Evolutionary conservation across 2,797 vertebrate genomes (phyloP), one percentile per base, ranked within the genome.

Genomic region (Ctenochaetus hawaiiensis): DNA sequence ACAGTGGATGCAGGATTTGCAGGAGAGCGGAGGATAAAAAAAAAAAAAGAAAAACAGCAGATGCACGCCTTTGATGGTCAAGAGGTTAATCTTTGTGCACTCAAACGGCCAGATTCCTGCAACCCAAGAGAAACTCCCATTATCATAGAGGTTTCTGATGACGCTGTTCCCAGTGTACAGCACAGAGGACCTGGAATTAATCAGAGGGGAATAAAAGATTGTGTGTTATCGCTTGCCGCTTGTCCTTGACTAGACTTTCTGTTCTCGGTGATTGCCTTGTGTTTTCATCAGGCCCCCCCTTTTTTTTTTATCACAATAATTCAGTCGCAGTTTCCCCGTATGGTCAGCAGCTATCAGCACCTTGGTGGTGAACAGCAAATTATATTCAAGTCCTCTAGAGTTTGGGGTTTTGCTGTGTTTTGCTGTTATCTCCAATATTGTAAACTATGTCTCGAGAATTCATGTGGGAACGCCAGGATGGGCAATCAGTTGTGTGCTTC

Each of bases 101-200:
- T 78, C 45, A 23, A 70, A 74, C 16, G 77, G 73, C 67, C 67
- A 58, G 43, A 80, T 81, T 81, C 56, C 56, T 87, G 63, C 85
- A 83, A 80, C 67, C 83, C 74, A 23, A 67, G 64, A 77, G 64
- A 86, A 86, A 87, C 75, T 64, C 77, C 83, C 78, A 91, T 91
- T 92, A 93, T 86, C 88, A 88, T 82, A 67, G 85, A 89, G 88
- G 75, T 77, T 83, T 71, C 79, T 89, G 84, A 87, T 91, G 91
- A 89, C 88, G 89, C 78, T 78, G 63, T 75, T 84, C 77, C 76
- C 72, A 56, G 77, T 77, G 61, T 84, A 75, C 57, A 83, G 71
- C 71, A 43, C 11, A n/a, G 67, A 87, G 83, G 76, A 86, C 87
- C 85, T 87, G 78, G 78, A 89, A 92, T 93, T 93, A 93, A 94